phyloP scores from a whole-genome alignment of 2,888 invertebrate species.

The Nephrotoma flavescens region DNA sequence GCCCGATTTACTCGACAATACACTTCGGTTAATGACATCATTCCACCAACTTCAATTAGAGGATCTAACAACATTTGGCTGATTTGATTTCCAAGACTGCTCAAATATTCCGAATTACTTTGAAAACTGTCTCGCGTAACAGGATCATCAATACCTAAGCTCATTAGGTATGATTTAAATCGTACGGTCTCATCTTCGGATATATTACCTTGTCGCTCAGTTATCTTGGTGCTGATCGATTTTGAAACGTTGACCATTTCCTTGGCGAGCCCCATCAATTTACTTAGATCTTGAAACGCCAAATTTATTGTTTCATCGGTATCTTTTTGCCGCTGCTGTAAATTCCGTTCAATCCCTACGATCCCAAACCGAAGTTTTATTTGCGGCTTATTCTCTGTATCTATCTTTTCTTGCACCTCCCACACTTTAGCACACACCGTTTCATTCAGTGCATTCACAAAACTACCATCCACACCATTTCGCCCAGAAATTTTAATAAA shows the following conservation, averaged over 20 bases:
- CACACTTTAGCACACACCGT: conserved; percentile 47
- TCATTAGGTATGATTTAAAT: conserved; percentile 91
- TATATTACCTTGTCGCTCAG: conserved; percentile 86
- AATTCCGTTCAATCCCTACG: conserved; percentile 85
- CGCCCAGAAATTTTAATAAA: conserved; percentile 76
- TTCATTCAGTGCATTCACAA: conserved; percentile 46
- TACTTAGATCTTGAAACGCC: conserved; percentile 91
- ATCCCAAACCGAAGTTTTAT: conserved; percentile 77
- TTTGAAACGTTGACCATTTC: conserved; percentile 93
- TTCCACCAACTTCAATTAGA: conserved; percentile 75
- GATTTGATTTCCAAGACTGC: conserved; percentile 73
- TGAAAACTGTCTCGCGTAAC: conserved; percentile 86
- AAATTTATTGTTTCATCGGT: conserved; percentile 82
- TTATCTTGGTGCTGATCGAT: conserved; percentile 82
- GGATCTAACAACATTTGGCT: conserved; percentile 67
- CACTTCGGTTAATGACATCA: conserved; percentile 93
- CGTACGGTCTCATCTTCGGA: conserved; percentile 94
- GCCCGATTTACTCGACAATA: conserved; percentile 96
- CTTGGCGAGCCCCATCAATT: conserved; percentile 90
- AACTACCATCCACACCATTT: conserved; percentile 56
- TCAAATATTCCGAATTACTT: conserved; percentile 71
- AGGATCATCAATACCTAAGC: conserved; percentile 95
- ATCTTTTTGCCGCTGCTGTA: conserved; percentile 79
- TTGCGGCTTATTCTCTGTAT: conserved; percentile 19
- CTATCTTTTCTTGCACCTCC: conserved; percentile 34